Percentiles rank a stretch among this genome's conserved stretches.
These are phyloP conservation scores for Myiothlypis coronata DNA, from an alignment of 2,797 vertebrate genomes.

Conservation along the genomic window DNA sequence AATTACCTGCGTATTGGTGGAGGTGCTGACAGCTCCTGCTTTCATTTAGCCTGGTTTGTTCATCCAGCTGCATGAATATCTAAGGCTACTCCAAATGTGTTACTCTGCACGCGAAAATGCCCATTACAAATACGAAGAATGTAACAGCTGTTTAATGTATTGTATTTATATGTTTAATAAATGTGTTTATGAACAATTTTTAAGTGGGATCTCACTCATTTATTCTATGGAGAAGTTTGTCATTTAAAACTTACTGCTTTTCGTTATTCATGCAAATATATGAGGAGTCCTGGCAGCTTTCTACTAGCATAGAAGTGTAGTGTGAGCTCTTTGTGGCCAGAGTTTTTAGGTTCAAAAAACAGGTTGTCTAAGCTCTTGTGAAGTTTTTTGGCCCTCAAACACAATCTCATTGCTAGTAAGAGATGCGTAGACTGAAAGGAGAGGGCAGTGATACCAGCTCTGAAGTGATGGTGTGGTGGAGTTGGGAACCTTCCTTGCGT, in stretches of 20 bases:
- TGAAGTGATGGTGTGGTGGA: background rate
- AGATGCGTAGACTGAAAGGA: background rate
- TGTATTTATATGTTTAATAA: background rate
- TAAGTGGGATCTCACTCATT: background rate
- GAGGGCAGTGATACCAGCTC: background rate
- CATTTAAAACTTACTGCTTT: background rate
- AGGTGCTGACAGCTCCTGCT: background rate
- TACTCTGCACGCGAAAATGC: background rate
- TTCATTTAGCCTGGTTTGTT: background rate
- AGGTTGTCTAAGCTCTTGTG: background rate
- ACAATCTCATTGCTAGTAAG: fast-evolving
- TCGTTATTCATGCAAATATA: background rate
- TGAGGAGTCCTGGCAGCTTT: background rate
- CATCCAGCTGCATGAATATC: background rate
- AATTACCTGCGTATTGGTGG: background rate
- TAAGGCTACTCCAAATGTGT: background rate
- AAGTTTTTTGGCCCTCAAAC: background rate
- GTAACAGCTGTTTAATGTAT: background rate
- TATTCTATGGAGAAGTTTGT: background rate
- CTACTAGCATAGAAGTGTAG: fast-evolving
- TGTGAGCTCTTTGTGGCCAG: background rate
- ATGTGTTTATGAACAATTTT: background rate
- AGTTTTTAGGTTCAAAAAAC: background rate
- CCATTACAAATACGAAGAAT: background rate
- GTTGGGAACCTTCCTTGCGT: background rate